Base-by-base conservation (phyloP, 1,140 invertebrate species). In the Reticulitermes speratus region DNA sequence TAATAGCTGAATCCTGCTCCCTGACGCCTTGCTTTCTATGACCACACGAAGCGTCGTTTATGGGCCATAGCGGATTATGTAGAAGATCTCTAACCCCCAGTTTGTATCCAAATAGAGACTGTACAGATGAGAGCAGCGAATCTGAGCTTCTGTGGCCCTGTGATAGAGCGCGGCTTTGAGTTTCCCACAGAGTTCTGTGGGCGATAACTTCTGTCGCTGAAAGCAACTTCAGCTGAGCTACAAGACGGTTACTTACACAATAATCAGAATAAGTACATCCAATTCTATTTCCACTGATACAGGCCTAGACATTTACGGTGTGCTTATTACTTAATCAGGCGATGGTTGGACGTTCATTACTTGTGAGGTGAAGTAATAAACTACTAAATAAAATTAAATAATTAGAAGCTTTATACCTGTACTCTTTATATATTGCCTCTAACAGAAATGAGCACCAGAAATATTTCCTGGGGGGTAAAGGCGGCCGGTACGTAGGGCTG, bases 1-100 rank as follows among this genome's bases (percentile, higher is more conserved):
- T 75, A 75, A 75, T 75, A 75, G 65, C 65, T 30, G n/a, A 75
- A 75, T 75, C 65, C 65, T 75, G 65, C 65, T 75, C 65, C 16
- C 65, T 14, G 65, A 75, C 65, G 65, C 65, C 65, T 75, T 30
- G 25, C 25, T n/a, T 30, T 30, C 65, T n/a, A 75, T 75, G 65
- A 75, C 65, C 65, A 30, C 65, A 75, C 65, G 65, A 7, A 55
- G 52, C 16, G 5, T 55, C 52, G 14, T 16, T 55, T 55, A 30
- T 75, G 65, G 65, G n/a, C 25, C 30, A 75, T 75, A 75, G 25
- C 25, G 65, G 65, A 75, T 75, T 75, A 75, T 75, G n/a, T 75
- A 30, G 65, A 75, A 30, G n/a, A 23, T 65, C 65, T 75, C 7
- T 25, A 75, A 25, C 9, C 65, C 25, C 12, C n/a, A 25, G n/a